These are phyloP conservation scores for Mythimna lalbum DNA, from an alignment of 2,888 invertebrate species.

Conservation along the genomic window DNA sequence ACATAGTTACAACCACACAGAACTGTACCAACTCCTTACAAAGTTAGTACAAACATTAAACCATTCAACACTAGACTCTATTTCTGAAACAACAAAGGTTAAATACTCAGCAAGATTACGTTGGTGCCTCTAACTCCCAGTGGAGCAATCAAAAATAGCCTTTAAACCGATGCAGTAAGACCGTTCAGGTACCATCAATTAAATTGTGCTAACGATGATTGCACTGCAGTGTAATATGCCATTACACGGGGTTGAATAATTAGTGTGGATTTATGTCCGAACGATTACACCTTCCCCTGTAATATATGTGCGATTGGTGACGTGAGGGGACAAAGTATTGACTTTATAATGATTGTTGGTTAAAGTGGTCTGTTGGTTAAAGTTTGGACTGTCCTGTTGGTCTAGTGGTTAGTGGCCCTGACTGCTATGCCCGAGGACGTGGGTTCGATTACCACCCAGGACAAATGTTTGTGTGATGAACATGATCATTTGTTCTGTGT, in stretches of 20 bases:
- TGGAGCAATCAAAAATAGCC: constrained; percentile 48
- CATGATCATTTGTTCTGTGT: too few species aligned
- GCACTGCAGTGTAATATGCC: constrained; percentile 53
- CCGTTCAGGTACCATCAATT: constrained; percentile 48
- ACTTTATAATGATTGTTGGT: constrained; percentile 1
- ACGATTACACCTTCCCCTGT: constrained; percentile 43
- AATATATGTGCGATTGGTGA: constrained; percentile 34
- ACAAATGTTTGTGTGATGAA: too few species aligned
- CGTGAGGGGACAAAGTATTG: constrained; percentile 17
- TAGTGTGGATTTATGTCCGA: constrained; percentile 56
- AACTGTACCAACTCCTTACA: constrained; percentile 35
- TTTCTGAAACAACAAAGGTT: constrained; percentile 14
- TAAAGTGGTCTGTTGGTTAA: too few species aligned
- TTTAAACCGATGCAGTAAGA: constrained; percentile 46
- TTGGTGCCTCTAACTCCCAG: constrained; percentile 24
- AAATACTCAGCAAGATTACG: constrained; percentile 2
- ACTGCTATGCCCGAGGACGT: too few species aligned
- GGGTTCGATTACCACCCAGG: too few species aligned
- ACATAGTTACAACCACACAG: constrained; percentile 39
- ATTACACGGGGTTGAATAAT: constrained; percentile 58
- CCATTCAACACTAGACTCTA: constrained; percentile 32
- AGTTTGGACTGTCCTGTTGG: too few species aligned
- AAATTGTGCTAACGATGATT: constrained; percentile 61
- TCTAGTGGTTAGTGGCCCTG: too few species aligned
- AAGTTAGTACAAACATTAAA: not conserved